phyloP scores from a whole-genome alignment of 2,797 vertebrate genomes.

The Naso thynnoides region DNA sequence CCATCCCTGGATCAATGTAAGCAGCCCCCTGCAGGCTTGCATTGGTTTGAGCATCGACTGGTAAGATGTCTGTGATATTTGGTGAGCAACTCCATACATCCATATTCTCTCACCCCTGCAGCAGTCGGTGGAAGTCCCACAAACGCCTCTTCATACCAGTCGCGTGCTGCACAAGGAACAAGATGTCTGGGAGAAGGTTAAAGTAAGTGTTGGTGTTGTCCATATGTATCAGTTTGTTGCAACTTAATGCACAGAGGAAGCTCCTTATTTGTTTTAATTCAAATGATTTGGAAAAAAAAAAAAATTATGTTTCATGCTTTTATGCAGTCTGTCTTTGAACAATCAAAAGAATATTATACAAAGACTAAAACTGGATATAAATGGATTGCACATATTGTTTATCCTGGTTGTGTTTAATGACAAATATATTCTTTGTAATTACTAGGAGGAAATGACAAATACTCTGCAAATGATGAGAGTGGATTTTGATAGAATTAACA shows the following conservation, averaged over 20 bases:
- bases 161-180: slow-evolving; percentile 92
- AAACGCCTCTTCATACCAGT: slow-evolving; percentile 93
- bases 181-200: slow-evolving; percentile 93
- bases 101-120: slow-evolving; percentile 51
- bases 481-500: slow-evolving; percentile 93
- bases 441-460: slow-evolving; percentile 94
- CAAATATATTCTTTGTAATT: not conserved
- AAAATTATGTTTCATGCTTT: not conserved
- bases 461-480: slow-evolving; percentile 92
- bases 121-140: slow-evolving; percentile 91
- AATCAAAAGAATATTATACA: not conserved
- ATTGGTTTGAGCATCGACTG: slow-evolving; percentile 5
- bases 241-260: too few species aligned
- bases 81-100: not conserved
- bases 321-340: not conserved
- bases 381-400: not conserved
- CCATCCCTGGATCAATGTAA: slow-evolving; percentile 94
- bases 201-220: slow-evolving; percentile 79
- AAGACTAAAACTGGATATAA: not conserved
- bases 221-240: not conserved
- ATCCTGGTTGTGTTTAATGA: not conserved
- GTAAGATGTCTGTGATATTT: slow-evolving; percentile 13
- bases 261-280: too few species aligned
- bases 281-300: too few species aligned
- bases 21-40: slow-evolving; percentile 27